Conservation (phyloP, 1,140 invertebrate species). For the Temnothorax nylanderi region DNA sequence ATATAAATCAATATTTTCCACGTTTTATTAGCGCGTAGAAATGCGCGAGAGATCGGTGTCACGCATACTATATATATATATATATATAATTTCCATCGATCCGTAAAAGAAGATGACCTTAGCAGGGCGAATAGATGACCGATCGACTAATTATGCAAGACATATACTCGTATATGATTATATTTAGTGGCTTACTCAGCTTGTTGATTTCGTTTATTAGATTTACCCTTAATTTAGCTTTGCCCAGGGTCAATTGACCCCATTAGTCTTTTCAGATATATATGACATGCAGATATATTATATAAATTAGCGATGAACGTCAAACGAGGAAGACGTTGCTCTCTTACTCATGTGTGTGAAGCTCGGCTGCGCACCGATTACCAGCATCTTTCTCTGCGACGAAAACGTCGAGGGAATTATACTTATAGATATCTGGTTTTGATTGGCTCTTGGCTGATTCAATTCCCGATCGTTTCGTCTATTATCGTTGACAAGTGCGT, state of each 20-base stretch:
- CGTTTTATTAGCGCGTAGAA: slow-evolving; percentile 14
- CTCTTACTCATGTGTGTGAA: slow-evolving; percentile 76
- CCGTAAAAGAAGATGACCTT: neutral
- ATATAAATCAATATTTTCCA: slow-evolving; percentile 66
- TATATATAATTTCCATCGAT: neutral
- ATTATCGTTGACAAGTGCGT: slow-evolving; percentile 39
- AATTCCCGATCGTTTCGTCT: slow-evolving; percentile 56
- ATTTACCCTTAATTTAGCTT: neutral
- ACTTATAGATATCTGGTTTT: slow-evolving; percentile 81
- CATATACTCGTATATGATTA: neutral
- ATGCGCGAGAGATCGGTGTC: neutral
- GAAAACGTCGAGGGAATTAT: slow-evolving; percentile 79
- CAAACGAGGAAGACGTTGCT: neutral
- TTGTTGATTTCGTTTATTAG: neutral
- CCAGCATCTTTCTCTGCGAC: slow-evolving; percentile 78
- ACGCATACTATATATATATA: too few species aligned
- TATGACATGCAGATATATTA: neutral
- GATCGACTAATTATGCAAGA: neutral
- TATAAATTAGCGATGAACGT: neutral
- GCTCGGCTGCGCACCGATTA: slow-evolving; percentile 76
- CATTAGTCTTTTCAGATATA: neutral
- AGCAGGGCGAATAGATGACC: neutral
- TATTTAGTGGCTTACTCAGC: neutral
- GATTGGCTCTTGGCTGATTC: slow-evolving; percentile 46
- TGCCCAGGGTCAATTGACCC: neutral